Evolutionary conservation across 2,113 vertebrate genomes (phyloP).

Genomic region (rabbit (Oryctolagus cuniculus)): mOryCun1.1 NC_091432.1:183967501-183968000

Average conservation of each 20-base stretch:
- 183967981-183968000: not conserved
- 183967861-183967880: slow-evolving; percentile 31
- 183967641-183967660: not conserved
- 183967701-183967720: not conserved
- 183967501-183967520: not conserved
- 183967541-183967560: not conserved
- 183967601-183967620: not conserved
- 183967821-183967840: not conserved
- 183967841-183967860: slow-evolving; percentile 26
- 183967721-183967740: not conserved
- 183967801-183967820: not conserved
- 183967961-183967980: not conserved
- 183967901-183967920: not conserved
- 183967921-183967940: not conserved
- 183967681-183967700: not conserved
- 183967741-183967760: not conserved
- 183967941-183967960: slow-evolving; percentile 41
- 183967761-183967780: not conserved
- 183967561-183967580: not conserved
- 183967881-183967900: slow-evolving; percentile 35
- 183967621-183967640: not conserved
- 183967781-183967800: not conserved
- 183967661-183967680: not conserved
- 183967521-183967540: not conserved
- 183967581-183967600: not conserved